Evolutionary conservation across 2,888 invertebrate genomes (phyloP).

Genomic region (Bellardia pandia): DNA sequence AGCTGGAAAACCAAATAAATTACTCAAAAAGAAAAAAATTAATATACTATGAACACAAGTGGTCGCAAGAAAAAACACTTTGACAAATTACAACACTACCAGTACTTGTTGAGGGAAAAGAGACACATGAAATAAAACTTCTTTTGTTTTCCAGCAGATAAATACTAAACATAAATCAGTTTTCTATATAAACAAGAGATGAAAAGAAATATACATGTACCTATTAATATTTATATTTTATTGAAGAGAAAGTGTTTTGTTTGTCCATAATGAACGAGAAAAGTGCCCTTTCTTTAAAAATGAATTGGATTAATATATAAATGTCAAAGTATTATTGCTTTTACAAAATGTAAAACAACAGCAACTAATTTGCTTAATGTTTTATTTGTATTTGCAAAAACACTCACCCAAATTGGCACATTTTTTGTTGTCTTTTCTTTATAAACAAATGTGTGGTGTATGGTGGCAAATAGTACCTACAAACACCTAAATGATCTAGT

Average conservation of each 20-base stretch:
- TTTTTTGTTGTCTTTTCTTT: background rate
- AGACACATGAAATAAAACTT: slow-evolving; percentile 43
- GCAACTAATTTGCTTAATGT: background rate
- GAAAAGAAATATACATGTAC: background rate
- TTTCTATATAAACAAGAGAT: slow-evolving; percentile 21
- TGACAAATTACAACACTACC: slow-evolving; percentile 27
- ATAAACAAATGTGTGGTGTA: background rate
- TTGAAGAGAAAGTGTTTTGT: slow-evolving; percentile 52
- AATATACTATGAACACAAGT: background rate
- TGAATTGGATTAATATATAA: slow-evolving; percentile 27
- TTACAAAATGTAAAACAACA: slow-evolving; percentile 15
- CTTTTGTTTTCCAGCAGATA: slow-evolving; percentile 29
- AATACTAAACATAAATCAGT: slow-evolving; percentile 49
- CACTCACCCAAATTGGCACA: slow-evolving; percentile 6
- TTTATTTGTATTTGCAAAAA: background rate
- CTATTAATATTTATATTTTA: background rate
- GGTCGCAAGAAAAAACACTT: slow-evolving; percentile 24
- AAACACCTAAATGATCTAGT: slow-evolving; percentile 39
- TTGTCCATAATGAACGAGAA: slow-evolving; percentile 4
- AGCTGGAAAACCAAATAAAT: slow-evolving; percentile 5
- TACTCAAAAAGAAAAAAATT: background rate
- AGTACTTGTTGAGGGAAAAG: slow-evolving; percentile 5
- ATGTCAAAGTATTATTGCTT: slow-evolving; percentile 25
- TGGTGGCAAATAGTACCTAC: background rate
- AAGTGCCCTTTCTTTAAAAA: slow-evolving; percentile 17